Conservation (phyloP, 35 echinoderm and acorn worm species). For the Lytechinus variegatus region DNA sequence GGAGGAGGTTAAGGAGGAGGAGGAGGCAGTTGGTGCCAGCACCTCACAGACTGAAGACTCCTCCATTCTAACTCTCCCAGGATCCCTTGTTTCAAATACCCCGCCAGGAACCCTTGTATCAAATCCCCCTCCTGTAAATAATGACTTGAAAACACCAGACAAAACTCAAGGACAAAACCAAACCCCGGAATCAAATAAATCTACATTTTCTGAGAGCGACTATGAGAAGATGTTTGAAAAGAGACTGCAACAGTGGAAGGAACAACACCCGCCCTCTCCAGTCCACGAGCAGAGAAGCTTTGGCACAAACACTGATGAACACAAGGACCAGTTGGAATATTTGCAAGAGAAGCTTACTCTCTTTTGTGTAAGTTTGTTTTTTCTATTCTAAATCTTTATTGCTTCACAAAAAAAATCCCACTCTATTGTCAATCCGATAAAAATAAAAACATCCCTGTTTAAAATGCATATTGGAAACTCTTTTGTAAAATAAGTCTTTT, state of each 20-base stretch:
- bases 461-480: no score
- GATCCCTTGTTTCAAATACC: not conserved
- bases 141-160: no score
- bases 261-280: not conserved
- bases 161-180: not conserved
- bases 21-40: not conserved
- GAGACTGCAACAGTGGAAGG: not conserved
- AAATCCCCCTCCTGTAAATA: no score
- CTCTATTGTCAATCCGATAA: no score
- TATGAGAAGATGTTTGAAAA: slow-evolving; percentile 26
- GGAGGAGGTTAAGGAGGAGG: no score
- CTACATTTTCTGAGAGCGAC: not conserved
- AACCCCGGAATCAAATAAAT: not conserved
- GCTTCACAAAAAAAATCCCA: no score
- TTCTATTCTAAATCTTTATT: no score
- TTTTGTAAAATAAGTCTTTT: no score
- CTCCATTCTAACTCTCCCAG: not conserved
- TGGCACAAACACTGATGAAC: not conserved
- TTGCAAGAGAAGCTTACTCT: not conserved
- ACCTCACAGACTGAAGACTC: not conserved
- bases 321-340: not conserved
- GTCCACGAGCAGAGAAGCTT: not conserved
- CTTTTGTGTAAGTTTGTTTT: not conserved
- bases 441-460: no score
- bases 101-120: not conserved